Evolutionary conservation across 2,113 vertebrate genomes (phyloP).

Genomic region (Aleadryas rufinucha): DNA sequence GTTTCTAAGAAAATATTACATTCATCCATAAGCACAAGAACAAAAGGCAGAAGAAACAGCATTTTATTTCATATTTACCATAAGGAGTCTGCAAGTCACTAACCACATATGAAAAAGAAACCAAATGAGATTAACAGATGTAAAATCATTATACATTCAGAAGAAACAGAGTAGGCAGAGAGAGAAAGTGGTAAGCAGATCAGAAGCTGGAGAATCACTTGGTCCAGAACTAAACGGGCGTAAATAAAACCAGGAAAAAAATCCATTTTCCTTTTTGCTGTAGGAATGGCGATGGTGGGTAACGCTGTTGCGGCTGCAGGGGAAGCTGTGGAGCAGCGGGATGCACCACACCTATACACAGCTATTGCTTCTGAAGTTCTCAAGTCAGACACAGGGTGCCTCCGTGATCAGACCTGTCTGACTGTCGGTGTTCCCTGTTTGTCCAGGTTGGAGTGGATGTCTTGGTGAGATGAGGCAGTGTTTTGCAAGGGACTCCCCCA

Average conservation of each 20-base stretch:
- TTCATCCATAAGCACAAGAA: background rate
- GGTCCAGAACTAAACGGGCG: fast-evolving
- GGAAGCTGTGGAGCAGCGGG: background rate
- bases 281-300: background rate
- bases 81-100: background rate
- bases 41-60: background rate
- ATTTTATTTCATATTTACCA: background rate
- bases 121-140: background rate
- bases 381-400: background rate
- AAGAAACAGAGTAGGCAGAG: background rate
- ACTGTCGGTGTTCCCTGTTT: background rate
- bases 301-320: fast-evolving
- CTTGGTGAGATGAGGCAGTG: background rate
- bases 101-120: background rate
- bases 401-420: background rate
- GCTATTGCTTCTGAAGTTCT: background rate
- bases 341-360: fast-evolving
- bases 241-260: background rate
- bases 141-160: background rate
- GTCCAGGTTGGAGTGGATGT: background rate
- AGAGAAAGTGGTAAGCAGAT: background rate
- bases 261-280: background rate
- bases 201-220: background rate
- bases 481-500: background rate
- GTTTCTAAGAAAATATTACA: background rate